Evolutionary conservation across 2,888 invertebrate species (phyloP).

Genomic region (Eristalinus aeneus): DNA sequence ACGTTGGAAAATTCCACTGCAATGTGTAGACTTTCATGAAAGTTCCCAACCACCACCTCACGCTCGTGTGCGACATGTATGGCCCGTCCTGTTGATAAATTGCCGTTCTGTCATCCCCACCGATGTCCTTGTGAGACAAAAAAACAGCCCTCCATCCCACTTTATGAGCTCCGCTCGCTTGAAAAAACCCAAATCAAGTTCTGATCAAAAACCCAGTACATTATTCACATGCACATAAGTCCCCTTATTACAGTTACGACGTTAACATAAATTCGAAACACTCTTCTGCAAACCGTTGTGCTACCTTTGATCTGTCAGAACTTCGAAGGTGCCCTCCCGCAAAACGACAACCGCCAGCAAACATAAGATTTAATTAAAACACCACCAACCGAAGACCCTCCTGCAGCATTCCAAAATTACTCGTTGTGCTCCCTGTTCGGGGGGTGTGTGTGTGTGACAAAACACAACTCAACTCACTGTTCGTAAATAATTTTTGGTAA

Average conservation of each 20-base stretch:
- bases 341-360: conserved; percentile 6
- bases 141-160: neutral
- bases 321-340: neutral
- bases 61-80: neutral
- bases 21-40: neutral
- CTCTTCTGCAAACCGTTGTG: conserved; percentile 5
- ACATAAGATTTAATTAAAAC: conserved; percentile 36
- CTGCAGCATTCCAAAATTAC: conserved; percentile 12
- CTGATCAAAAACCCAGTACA: neutral
- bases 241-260: neutral
- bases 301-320: conserved; percentile 24
- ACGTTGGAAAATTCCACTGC: neutral
- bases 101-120: neutral
- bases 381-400: conserved; percentile 15
- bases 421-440: neutral
- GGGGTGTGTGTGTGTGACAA: neutral
- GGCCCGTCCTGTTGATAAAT: neutral
- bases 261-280: neutral
- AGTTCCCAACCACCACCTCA: neutral
- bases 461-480: neutral
- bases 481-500: conserved; percentile 39
- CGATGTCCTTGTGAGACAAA: neutral
- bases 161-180: neutral
- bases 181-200: neutral
- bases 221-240: neutral